Conservation (phyloP, 2,797 vertebrate genomes). For the Orestias chungarensis region DNA sequence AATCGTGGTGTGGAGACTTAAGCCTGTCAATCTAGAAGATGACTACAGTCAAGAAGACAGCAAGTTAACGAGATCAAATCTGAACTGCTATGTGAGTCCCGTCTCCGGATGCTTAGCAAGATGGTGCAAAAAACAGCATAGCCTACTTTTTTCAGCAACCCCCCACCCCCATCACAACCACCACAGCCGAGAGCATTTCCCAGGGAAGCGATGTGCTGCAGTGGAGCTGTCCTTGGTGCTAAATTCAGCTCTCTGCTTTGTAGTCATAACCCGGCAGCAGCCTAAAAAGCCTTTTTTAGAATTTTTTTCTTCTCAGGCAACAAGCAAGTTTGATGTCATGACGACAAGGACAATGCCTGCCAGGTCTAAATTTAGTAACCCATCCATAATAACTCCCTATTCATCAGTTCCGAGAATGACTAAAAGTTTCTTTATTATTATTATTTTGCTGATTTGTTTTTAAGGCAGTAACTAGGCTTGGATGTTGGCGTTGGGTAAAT, state of each 20-base stretch:
- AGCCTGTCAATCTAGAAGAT: not conserved
- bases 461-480: slow-evolving; percentile 9
- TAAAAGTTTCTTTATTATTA: not conserved
- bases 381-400: slow-evolving; percentile 22
- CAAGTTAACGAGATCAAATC: not conserved
- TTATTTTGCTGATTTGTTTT: slow-evolving; percentile 4
- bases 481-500: slow-evolving; percentile 45
- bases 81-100: slow-evolving; percentile 11
- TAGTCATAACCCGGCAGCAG: slow-evolving; percentile 43
- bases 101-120: slow-evolving; percentile 28
- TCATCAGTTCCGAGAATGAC: slow-evolving; percentile 10
- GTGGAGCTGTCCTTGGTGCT: slow-evolving; percentile 81
- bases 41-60: not conserved
- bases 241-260: slow-evolving; percentile 60
- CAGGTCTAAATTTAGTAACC: slow-evolving; percentile 42
- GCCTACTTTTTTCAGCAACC: slow-evolving; percentile 58
- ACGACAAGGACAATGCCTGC: slow-evolving; percentile 29
- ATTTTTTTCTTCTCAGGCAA: slow-evolving; percentile 29
- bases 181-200: slow-evolving; percentile 48
- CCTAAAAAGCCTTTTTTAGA: slow-evolving; percentile 48
- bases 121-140: slow-evolving; percentile 58
- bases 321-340: slow-evolving; percentile 50
- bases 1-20: not conserved
- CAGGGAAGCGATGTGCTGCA: slow-evolving; percentile 50
- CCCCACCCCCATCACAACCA: slow-evolving; percentile 19